phyloP scores from a whole-genome alignment of 2,113 vertebrate species.

The Telmatochromis sp. region DNA sequence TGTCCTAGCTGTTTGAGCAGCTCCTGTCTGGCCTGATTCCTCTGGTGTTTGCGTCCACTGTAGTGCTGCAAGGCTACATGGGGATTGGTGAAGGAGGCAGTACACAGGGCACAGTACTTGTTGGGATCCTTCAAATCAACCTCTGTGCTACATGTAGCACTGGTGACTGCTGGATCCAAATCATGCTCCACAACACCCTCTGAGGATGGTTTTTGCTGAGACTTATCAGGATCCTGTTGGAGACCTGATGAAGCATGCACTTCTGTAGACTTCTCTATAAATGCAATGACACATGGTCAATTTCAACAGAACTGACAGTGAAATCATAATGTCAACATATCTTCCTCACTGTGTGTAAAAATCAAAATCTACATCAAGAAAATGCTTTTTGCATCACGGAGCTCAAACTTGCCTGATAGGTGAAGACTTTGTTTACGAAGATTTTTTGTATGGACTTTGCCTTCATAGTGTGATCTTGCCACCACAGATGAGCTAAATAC shows the following conservation, averaged over 20 bases:
- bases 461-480: slow-evolving; percentile 73
- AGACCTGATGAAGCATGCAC: background rate
- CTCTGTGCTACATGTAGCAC: background rate
- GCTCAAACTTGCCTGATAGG: slow-evolving; percentile 21
- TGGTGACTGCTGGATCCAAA: background rate
- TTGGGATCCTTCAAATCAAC: slow-evolving; percentile 69
- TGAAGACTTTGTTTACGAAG: slow-evolving; percentile 52
- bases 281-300: background rate
- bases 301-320: background rate
- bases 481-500: slow-evolving; percentile 73
- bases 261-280: background rate
- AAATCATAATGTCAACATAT: background rate
- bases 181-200: background rate
- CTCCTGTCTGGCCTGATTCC: slow-evolving; percentile 69
- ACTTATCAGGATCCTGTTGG: background rate
- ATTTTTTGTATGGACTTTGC: slow-evolving; percentile 78
- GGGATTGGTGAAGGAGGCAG: slow-evolving; percentile 74
- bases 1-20: slow-evolving; percentile 67
- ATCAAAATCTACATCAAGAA: background rate
- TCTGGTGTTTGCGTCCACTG: slow-evolving; percentile 78
- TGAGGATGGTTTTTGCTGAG: background rate
- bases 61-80: slow-evolving; percentile 77
- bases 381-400: background rate
- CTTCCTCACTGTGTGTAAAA: background rate
- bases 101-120: slow-evolving; percentile 75